Evolutionary conservation across 2,888 invertebrate species (phyloP), one percentile per base, ranked within the genome.

Genomic region (Fragum fragum): DNA sequence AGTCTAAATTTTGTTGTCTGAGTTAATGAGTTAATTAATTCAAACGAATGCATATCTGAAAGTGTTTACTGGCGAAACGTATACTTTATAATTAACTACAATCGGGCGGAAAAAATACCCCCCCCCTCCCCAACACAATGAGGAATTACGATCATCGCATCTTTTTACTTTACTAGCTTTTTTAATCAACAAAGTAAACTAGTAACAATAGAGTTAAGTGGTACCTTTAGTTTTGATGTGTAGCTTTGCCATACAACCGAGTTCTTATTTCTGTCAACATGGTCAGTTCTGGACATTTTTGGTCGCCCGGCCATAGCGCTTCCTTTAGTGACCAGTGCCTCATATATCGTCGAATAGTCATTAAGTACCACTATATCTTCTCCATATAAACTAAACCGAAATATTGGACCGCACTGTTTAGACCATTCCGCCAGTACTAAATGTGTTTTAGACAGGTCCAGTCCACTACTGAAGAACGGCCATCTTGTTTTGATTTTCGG

Each of bases 211-310:
- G n/a, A n/a, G n/a, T n/a, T n/a, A n/a, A n/a, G n/a, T n/a, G n/a
- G n/a, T 84, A 85, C 82, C 76, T 82, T 75, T n/a, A 91, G 79
- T 78, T 90, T 90, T 0, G 87, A 85, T 1, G 88, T 90, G 74
- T 90, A 91, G 0, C 90, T 90, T 79, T 92, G 91, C 91, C 91
- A 92, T 16, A 92, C 91, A 7, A 92, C 89, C 14, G 90, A 90
- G 57, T 90, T 84, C 52, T 74, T 76, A 70, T 87, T 79, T 61
- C 91, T 78, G 14, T 85, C 78, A 6, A 83, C 78, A 28, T 87
- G 85, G 18, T 81, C 79, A 3, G 91, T 92, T 9, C 91, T 71
- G 68, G 87, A 86, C 90, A 90, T 90, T 42, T 83, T 83, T 1
- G 92, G 92, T 21, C 92, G 83, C 0, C 93, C 93, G 14, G 91